Evolutionary conservation across 2,888 invertebrate genomes (phyloP).

Genomic region (Selenia dentaria): DNA sequence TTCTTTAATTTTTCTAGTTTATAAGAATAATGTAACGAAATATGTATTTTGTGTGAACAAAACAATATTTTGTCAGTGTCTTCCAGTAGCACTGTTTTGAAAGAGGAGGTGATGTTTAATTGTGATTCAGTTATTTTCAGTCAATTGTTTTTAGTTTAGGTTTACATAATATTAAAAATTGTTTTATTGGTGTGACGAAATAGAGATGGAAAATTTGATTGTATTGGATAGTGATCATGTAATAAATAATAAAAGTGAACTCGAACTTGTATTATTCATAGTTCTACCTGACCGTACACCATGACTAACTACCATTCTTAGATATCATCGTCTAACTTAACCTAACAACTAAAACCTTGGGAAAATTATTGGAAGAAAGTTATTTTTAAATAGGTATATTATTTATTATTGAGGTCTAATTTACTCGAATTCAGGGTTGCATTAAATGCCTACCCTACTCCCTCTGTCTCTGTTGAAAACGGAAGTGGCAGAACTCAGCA

Average conservation of each 20-base stretch:
- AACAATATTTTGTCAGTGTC: constrained; percentile 62
- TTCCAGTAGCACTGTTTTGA: constrained; percentile 72
- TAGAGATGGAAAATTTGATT: constrained; percentile 67
- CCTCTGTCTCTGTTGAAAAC: no score
- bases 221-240: constrained; percentile 75
- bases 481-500: no score
- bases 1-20: constrained; percentile 32
- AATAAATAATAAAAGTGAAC: constrained; percentile 74
- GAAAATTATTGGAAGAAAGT: no score
- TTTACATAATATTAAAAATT: constrained; percentile 44
- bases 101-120: constrained; percentile 42
- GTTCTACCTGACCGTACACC: neutral
- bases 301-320: no score
- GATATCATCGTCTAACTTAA: no score
- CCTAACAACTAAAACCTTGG: no score
- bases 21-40: constrained; percentile 42
- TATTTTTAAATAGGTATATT: no score
- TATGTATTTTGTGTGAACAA: constrained; percentile 46
- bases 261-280: constrained; percentile 43
- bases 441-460: no score
- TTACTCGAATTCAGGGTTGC: no score
- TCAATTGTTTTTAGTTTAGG: constrained; percentile 67
- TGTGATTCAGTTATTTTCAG: constrained; percentile 68
- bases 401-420: no score
- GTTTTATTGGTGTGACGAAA: constrained; percentile 70